Evolutionary conservation across 1,140 invertebrate species (phyloP).

Genomic region (Drosophila mauritiana): DNA sequence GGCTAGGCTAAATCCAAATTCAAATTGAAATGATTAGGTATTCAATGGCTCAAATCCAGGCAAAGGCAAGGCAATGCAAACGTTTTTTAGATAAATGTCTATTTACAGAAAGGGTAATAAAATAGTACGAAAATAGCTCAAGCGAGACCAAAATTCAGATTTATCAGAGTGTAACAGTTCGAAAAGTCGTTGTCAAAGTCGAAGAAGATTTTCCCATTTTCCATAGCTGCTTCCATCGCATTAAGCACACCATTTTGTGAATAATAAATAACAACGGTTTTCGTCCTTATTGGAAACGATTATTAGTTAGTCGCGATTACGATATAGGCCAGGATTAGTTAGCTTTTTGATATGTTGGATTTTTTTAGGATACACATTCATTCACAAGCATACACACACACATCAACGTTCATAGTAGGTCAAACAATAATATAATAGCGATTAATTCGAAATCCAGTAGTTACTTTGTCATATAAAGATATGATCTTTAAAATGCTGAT

Average conservation of each 20-base stretch:
- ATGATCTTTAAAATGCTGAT: constrained; percentile 72
- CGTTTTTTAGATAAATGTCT: constrained; percentile 66
- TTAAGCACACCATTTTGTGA: constrained; percentile 28
- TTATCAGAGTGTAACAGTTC: constrained; percentile 33
- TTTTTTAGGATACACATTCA: constrained; percentile 34
- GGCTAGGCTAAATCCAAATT: constrained; percentile 30
- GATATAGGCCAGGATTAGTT: constrained; percentile 58
- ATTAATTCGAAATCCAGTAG: constrained; percentile 76
- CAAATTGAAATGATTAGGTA: constrained; percentile 44
- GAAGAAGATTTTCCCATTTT: constrained; percentile 25
- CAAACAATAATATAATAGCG: constrained; percentile 48
- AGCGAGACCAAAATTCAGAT: constrained; percentile 51
- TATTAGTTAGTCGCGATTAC: constrained; percentile 73
- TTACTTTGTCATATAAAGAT: constrained; percentile 82
- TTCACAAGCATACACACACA: constrained; percentile 25
- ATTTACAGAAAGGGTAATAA: constrained; percentile 51
- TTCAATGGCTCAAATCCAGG: constrained; percentile 42
- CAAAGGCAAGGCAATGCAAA: constrained; percentile 25
- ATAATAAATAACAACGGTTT: constrained; percentile 62
- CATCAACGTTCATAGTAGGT: constrained; percentile 42
- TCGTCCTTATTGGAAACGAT: constrained; percentile 76
- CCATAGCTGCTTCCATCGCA: constrained; percentile 32
- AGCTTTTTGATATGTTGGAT: constrained; percentile 69
- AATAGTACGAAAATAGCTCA: constrained; percentile 19
- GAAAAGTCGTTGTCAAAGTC: constrained; percentile 19